Percentiles rank a stretch among this genome's conserved stretches.
These are phyloP conservation scores for Brachyhypopomus occidentalis DNA, from an alignment of 2,113 vertebrate species.

Conservation along the genomic window DNA sequence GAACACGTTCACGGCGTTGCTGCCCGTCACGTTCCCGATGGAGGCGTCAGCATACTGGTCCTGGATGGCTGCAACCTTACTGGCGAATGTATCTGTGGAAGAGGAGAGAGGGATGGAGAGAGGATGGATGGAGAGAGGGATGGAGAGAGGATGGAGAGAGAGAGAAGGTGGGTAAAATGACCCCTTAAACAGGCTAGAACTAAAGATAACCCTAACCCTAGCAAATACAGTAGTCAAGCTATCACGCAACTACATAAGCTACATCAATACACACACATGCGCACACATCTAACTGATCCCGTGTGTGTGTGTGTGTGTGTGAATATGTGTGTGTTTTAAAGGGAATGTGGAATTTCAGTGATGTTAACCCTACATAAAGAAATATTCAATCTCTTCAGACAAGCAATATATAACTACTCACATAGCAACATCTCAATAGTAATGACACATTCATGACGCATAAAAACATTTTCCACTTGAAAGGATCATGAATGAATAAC, in stretches of 20 bases:
- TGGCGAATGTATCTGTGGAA: conserved; percentile 79
- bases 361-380: background rate
- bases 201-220: background rate
- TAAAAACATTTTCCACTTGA: conserved; percentile 2
- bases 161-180: background rate
- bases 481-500: background rate
- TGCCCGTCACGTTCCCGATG: conserved; percentile 82
- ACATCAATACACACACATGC: conserved; percentile 4
- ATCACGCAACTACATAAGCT: conserved; percentile 22
- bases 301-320: background rate
- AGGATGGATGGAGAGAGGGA: too few relatives aligned
- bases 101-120: conserved; percentile 24
- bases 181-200: background rate
- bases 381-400: background rate
- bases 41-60: conserved; percentile 84
- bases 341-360: background rate
- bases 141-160: background rate
- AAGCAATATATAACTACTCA: conserved; percentile 1
- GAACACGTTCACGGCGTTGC: conserved; percentile 83
- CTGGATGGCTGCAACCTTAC: conserved; percentile 83
- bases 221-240: background rate
- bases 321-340: background rate
- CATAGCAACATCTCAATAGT: conserved; percentile 3
- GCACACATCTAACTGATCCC: background rate
- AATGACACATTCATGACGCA: background rate